These are phyloP conservation scores for Drosophila melanica DNA, from an alignment of 1,140 invertebrate genomes.

Conservation along the genomic window DNA sequence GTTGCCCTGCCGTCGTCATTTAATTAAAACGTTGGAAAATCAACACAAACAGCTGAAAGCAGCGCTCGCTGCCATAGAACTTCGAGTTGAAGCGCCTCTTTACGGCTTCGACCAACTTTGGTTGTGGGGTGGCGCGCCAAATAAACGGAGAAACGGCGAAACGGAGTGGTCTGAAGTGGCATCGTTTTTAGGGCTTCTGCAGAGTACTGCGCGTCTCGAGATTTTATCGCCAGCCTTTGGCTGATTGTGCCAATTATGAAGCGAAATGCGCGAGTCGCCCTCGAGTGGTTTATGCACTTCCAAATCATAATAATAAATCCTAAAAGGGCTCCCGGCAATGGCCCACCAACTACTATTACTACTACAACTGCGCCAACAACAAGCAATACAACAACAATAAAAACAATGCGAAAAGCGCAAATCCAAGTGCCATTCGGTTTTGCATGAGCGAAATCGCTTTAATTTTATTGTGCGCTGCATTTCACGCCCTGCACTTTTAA, in stretches of 20 bases:
- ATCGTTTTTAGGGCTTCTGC: slow-evolving; percentile 34
- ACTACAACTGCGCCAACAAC: slow-evolving; percentile 15
- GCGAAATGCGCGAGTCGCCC: slow-evolving; percentile 75
- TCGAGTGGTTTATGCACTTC: slow-evolving; percentile 80
- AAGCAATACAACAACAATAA: slow-evolving; percentile 13
- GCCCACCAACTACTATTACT: slow-evolving; percentile 33
- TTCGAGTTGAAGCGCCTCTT: slow-evolving; percentile 52
- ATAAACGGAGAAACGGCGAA: slow-evolving; percentile 17
- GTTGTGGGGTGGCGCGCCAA: slow-evolving; percentile 33
- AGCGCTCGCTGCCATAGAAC: slow-evolving; percentile 35
- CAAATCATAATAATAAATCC: slow-evolving; percentile 82
- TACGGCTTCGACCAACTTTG: slow-evolving; percentile 50
- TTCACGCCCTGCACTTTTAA: slow-evolving; percentile 78
- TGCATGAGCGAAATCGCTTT: slow-evolving; percentile 77
- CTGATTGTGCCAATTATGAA: slow-evolving; percentile 81
- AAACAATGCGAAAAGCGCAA: slow-evolving; percentile 37
- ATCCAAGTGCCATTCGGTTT: slow-evolving; percentile 75
- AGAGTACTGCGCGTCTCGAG: slow-evolving; percentile 37
- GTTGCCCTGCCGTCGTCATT: slow-evolving; percentile 67
- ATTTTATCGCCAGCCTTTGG: slow-evolving; percentile 73
- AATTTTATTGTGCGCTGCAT: slow-evolving; percentile 78
- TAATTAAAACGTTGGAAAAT: slow-evolving; percentile 81
- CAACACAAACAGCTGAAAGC: slow-evolving; percentile 51
- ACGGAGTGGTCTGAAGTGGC: slow-evolving; percentile 30
- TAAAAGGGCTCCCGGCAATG: slow-evolving; percentile 56